phyloP scores from a whole-genome alignment of 2,113 vertebrate species.

The Seriola aureovittata region DNA sequence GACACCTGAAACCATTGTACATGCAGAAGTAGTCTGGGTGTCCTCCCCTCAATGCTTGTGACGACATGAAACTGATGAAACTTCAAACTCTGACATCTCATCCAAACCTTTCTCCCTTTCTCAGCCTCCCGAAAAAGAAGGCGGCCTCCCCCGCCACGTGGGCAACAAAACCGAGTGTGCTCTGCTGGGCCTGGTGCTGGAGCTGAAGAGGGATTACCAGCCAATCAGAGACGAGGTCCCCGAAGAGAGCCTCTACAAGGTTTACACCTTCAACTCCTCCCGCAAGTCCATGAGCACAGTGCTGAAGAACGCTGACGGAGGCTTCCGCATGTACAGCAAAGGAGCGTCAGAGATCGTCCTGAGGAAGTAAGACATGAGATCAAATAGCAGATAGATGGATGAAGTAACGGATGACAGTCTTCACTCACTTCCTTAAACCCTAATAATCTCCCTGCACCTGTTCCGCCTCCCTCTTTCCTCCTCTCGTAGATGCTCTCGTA shows the following conservation, averaged over 20 bases:
- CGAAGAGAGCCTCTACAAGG: constrained; percentile 95
- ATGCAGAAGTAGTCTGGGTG: too few relatives aligned
- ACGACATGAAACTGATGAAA: not conserved
- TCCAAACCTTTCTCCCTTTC: not conserved
- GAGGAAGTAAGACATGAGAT: constrained; percentile 90
- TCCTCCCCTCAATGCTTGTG: too few relatives aligned
- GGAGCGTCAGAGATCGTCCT: constrained; percentile 97
- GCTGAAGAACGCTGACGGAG: constrained; percentile 85
- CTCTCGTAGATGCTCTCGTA: constrained; percentile 88
- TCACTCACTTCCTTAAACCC: not conserved
- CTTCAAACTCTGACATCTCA: not conserved
- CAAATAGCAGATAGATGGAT: not conserved
- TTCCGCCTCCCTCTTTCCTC: not conserved
- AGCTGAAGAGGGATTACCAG: constrained; percentile 95
- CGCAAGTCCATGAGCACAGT: constrained; percentile 99
- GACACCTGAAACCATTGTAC: too few relatives aligned
- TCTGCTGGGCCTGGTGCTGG: constrained; percentile 92
- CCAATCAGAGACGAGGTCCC: constrained; percentile 93
- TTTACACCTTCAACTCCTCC: constrained; percentile 98
- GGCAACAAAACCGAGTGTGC: constrained; percentile 98
- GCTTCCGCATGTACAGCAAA: constrained; percentile 98
- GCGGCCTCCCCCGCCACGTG: constrained; percentile 94
- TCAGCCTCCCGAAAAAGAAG: constrained; percentile 95
- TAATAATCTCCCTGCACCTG: not conserved
- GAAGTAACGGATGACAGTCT: too few relatives aligned